Conservation (phyloP, 2,888 invertebrate species). For the Theretra japonica region DNA sequence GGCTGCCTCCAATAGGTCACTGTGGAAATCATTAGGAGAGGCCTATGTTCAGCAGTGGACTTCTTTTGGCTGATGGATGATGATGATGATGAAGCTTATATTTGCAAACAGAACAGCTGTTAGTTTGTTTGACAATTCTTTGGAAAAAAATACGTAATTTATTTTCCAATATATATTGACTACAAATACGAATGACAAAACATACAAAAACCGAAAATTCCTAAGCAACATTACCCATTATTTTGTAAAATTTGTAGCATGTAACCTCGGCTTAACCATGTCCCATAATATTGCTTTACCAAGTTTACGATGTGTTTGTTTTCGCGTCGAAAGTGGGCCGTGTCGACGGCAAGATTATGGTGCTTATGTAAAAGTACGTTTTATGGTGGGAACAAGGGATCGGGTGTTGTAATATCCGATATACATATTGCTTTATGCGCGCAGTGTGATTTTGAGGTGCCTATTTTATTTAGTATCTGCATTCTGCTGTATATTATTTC, state of each 20-base stretch:
- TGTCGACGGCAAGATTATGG: conserved; percentile 59
- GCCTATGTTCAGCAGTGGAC: no score
- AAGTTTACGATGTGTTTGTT: conserved; percentile 61
- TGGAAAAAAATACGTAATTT: no score
- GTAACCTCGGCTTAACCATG: conserved; percentile 44
- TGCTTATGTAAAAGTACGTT: conserved; percentile 51
- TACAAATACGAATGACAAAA: no score
- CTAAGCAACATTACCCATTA: background rate
- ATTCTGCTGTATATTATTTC: no score
- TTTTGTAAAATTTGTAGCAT: background rate
- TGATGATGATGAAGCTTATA: no score
- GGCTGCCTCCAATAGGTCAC: no score
- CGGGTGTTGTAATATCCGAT: conserved; percentile 29
- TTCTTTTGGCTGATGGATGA: no score
- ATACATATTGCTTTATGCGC: background rate
- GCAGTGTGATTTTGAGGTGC: background rate
- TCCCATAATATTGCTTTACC: conserved; percentile 54
- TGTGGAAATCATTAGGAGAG: no score
- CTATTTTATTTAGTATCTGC: background rate
- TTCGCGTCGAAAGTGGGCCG: conserved; percentile 70
- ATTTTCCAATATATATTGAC: no score
- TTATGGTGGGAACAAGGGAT: conserved; percentile 54
- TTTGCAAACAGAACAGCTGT: no score
- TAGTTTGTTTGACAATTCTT: no score
- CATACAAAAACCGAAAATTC: no score